Percentiles rank a stretch among this genome's conserved stretches.
phyloP scores from a whole-genome alignment of 2,113 vertebrate species.

The Acanthisitta chloris region DNA sequence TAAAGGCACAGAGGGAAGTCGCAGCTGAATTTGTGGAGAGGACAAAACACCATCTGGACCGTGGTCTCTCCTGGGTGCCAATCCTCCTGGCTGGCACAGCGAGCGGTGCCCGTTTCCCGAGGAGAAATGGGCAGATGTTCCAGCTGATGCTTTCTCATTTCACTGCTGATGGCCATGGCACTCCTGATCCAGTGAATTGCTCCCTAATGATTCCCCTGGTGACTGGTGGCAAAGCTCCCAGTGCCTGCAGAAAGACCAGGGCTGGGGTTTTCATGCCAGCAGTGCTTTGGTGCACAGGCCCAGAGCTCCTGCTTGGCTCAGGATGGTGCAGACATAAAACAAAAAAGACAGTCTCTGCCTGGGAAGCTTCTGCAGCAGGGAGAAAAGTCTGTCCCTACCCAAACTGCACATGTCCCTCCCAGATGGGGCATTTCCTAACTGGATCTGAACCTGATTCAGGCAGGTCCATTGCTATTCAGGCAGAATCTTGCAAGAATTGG shows the following conservation, averaged over 20 bases:
- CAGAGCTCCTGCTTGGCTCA: background rate
- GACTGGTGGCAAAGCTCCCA: background rate
- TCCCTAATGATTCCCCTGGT: background rate
- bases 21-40: rapidly evolving
- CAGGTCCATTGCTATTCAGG: background rate
- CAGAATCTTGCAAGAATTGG: background rate
- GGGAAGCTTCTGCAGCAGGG: background rate
- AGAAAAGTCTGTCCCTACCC: background rate
- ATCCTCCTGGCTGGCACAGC: background rate
- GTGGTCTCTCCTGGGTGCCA: background rate
- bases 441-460: background rate
- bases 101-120: background rate
- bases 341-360: background rate
- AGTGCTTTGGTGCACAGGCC: rapidly evolving
- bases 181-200: background rate
- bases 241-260: background rate
- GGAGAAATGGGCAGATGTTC: background rate
- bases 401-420: background rate
- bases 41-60: background rate
- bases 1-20: background rate
- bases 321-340: background rate
- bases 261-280: background rate
- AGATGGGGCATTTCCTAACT: background rate
- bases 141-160: background rate
- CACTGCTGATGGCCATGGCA: background rate